phyloP scores from a whole-genome alignment of 2,888 invertebrate genomes.

The Oligia latruncula region DNA sequence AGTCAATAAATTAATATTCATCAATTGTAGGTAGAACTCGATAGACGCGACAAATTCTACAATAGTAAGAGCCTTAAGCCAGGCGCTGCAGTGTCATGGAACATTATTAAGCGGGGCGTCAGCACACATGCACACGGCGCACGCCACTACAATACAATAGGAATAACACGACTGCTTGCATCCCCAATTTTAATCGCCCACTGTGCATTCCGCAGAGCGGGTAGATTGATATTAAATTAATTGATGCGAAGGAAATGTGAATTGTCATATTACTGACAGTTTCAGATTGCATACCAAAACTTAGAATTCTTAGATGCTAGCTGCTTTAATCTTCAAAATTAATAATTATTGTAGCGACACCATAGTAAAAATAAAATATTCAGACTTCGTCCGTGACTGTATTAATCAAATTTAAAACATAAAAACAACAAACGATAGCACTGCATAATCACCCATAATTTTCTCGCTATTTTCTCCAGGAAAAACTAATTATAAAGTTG shows the following conservation, averaged over 20 bases:
- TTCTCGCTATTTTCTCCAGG: conserved; percentile 28
- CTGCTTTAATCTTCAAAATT: neutral
- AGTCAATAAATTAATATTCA: neutral
- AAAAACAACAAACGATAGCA: conserved; percentile 9
- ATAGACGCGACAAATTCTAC: neutral
- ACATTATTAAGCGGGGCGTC: conserved; percentile 38
- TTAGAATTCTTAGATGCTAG: neutral
- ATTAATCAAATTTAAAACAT: conserved; percentile 8
- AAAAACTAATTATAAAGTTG: conserved; percentile 41
- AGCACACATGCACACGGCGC: conserved; percentile 25
- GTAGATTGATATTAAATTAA: neutral
- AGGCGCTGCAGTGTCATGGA: conserved; percentile 50
- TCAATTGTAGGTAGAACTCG: neutral
- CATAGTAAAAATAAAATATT: neutral
- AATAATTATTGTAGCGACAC: neutral
- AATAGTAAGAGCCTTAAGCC: neutral
- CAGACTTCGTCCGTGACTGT: neutral
- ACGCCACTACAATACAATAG: neutral
- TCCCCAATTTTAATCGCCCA: neutral
- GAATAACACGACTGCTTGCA: conserved; percentile 1
- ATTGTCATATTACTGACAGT: neutral
- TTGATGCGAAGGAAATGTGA: neutral
- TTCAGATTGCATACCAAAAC: neutral
- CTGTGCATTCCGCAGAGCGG: neutral
- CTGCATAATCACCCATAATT: conserved; percentile 37